Conservation (phyloP, 53 echinoderm and acorn worm genomes). For the Echinarachnius parma region DNA sequence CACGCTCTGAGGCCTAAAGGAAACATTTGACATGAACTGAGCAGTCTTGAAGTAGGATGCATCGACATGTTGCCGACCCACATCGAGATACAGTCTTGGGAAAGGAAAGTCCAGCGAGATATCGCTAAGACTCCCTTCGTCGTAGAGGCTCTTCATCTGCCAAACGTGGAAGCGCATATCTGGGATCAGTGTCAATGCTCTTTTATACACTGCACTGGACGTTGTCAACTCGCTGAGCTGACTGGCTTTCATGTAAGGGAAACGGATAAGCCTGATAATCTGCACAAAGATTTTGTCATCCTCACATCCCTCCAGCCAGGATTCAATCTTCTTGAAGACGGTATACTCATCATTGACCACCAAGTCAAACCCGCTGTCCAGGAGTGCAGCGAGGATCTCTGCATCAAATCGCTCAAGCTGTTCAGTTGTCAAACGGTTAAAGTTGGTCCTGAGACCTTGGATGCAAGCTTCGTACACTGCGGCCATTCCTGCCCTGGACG, state of each 20-base stretch:
- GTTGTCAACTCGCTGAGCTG: too few species aligned
- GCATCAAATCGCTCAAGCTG: slow-evolving; percentile 6
- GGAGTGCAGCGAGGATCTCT: background rate
- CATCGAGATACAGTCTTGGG: too few species aligned
- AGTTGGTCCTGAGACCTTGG: slow-evolving; percentile 1
- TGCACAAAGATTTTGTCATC: background rate
- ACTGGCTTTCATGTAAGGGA: slow-evolving; percentile 58
- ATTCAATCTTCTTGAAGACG: slow-evolving; percentile 25
- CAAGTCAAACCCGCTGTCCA: slow-evolving; percentile 22
- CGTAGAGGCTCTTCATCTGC: too few species aligned
- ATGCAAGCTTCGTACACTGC: background rate
- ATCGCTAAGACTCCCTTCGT: too few species aligned
- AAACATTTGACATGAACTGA: too few species aligned
- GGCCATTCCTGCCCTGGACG: background rate
- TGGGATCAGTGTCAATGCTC: too few species aligned
- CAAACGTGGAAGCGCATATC: too few species aligned
- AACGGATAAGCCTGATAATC: slow-evolving; percentile 49
- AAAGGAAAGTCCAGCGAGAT: too few species aligned
- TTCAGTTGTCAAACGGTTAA: background rate
- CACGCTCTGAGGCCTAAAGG: too few species aligned
- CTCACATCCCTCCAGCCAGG: slow-evolving; percentile 22
- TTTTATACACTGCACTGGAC: too few species aligned
- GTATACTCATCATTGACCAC: slow-evolving; percentile 28
- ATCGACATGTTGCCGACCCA: too few species aligned
- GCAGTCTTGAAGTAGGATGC: too few species aligned